phyloP scores from a whole-genome alignment of 2,797 vertebrate genomes.

The Coendou prehensilis region DNA sequence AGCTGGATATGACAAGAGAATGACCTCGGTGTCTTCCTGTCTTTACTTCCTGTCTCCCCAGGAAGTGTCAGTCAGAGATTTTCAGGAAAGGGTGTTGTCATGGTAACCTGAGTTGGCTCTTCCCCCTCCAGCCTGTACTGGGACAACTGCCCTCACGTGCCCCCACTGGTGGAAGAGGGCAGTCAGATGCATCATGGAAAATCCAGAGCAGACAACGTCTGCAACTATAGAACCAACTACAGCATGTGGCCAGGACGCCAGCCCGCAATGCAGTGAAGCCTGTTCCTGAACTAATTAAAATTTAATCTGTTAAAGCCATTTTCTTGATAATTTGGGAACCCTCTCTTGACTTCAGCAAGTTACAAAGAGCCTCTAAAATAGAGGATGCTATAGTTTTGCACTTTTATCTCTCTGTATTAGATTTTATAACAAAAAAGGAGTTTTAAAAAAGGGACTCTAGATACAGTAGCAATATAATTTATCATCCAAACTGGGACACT shows the following conservation, averaged over 20 bases:
- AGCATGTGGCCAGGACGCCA: background rate
- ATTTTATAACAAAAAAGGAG: constrained; percentile 56
- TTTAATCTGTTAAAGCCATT: constrained; percentile 79
- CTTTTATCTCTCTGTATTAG: constrained; percentile 66
- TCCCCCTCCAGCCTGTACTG: constrained; percentile 35
- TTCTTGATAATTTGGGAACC: constrained; percentile 79
- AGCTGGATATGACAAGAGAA: constrained; percentile 73
- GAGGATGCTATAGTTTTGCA: constrained; percentile 67
- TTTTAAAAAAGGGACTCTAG: constrained; percentile 39
- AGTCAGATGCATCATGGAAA: constrained; percentile 57
- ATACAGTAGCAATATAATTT: constrained; percentile 65
- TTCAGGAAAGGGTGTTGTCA: constrained; percentile 81
- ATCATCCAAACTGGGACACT: constrained; percentile 75
- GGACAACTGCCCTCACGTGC: constrained; percentile 62
- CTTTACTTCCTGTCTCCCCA: constrained; percentile 84
- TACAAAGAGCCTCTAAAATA: constrained; percentile 73
- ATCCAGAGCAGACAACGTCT: background rate
- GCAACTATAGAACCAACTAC: background rate
- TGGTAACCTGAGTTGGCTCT: constrained; percentile 66
- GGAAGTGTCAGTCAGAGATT: constrained; percentile 82
- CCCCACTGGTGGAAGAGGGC: constrained; percentile 27
- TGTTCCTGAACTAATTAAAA: constrained; percentile 77
- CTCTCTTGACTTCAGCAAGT: constrained; percentile 73
- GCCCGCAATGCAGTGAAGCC: constrained; percentile 20
- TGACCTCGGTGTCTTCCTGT: constrained; percentile 81